phyloP scores from a whole-genome alignment of 92 coral and sea anemone species.

The Meandrina meandrites region DNA sequence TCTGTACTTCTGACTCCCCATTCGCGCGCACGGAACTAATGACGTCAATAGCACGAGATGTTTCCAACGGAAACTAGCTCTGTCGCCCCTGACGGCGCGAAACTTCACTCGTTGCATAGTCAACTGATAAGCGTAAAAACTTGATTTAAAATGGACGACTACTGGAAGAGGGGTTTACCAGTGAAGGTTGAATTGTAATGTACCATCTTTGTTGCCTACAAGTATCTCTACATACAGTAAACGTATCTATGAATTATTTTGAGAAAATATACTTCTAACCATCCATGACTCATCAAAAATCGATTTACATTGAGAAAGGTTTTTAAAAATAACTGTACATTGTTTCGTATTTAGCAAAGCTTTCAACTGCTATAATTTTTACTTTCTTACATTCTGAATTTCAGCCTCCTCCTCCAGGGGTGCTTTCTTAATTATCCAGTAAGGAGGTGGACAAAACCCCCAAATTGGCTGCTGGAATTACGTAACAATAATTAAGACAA shows the following conservation, averaged over 20 bases:
- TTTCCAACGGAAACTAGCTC: too few relatives aligned
- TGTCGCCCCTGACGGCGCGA: too few relatives aligned
- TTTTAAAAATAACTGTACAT: constrained; percentile 5
- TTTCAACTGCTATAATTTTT: too few relatives aligned
- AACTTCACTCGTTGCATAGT: too few relatives aligned
- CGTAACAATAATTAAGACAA: neutral
- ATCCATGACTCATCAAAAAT: neutral
- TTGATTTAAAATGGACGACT: too few relatives aligned
- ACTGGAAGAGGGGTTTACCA: neutral
- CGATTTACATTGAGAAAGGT: neutral
- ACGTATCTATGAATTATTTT: neutral
- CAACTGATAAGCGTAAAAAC: too few relatives aligned
- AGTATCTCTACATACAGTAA: neutral
- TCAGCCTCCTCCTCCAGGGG: too few relatives aligned
- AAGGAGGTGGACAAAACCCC: neutral
- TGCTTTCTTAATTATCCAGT: neutral
- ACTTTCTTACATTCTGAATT: neutral
- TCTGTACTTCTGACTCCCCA: too few relatives aligned
- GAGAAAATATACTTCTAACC: constrained; percentile 2
- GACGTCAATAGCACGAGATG: too few relatives aligned
- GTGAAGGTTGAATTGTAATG: neutral
- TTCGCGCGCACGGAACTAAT: too few relatives aligned
- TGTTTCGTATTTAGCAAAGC: neutral
- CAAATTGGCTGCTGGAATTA: neutral
- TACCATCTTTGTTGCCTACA: too few relatives aligned